Conservation (phyloP, 2,888 invertebrate genomes). For the Cantharis rustica region DNA sequence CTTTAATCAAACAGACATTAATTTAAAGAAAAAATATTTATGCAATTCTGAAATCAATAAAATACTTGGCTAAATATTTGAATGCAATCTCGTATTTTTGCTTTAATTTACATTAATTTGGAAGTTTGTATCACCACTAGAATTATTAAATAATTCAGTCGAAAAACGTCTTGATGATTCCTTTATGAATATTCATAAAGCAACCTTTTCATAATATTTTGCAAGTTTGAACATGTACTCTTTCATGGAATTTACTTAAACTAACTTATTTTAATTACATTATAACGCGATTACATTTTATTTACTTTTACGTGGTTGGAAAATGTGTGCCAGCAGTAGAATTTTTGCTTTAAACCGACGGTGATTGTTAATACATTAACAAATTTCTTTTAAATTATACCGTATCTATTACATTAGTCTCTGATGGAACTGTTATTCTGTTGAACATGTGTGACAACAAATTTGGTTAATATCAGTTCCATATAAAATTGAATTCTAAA, state of each 20-base stretch:
- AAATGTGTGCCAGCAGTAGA: too few relatives aligned
- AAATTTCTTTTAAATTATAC: background rate
- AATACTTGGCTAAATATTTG: background rate
- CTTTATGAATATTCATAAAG: constrained; percentile 19
- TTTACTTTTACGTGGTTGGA: background rate
- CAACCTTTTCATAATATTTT: constrained; percentile 11
- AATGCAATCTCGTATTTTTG: constrained; percentile 2
- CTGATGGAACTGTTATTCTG: background rate
- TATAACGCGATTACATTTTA: background rate
- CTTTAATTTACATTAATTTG: constrained; percentile 14
- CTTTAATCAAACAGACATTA: background rate
- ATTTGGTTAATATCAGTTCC: background rate
- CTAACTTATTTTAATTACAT: background rate
- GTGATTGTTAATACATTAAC: background rate
- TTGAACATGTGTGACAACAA: constrained; percentile 1
- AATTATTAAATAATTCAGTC: constrained; percentile 15
- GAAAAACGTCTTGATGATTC: constrained; percentile 19
- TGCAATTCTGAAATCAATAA: background rate
- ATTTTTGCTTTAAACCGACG: background rate
- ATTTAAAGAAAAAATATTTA: background rate
- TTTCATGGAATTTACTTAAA: background rate
- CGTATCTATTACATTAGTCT: background rate
- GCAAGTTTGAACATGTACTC: background rate
- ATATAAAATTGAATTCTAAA: constrained; percentile 1
- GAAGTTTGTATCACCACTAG: constrained; percentile 14